Percentiles rank a stretch among this genome's conserved stretches.
phyloP scores from a whole-genome alignment of 2,113 vertebrate species.

The Channa argus region DNA sequence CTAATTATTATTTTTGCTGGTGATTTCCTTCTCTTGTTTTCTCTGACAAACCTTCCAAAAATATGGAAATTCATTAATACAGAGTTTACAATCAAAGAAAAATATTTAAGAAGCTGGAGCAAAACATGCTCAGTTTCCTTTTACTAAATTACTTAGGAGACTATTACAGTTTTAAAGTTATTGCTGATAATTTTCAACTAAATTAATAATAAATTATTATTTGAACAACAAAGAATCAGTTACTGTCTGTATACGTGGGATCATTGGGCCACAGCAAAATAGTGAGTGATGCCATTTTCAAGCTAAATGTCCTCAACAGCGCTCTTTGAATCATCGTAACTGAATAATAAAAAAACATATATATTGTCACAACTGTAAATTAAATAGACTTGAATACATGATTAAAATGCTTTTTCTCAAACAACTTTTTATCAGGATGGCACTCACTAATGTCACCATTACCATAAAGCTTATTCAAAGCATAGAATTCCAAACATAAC shows the following conservation, averaged over 20 bases:
- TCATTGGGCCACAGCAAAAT: conserved; percentile 1
- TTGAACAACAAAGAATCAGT: too few relatives aligned
- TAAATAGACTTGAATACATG: conserved; percentile 30
- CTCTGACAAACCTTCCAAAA: too few relatives aligned
- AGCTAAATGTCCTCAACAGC: conserved; percentile 2
- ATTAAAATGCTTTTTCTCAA: conserved; percentile 26
- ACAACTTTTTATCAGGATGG: conserved; percentile 24
- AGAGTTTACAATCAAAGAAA: too few relatives aligned
- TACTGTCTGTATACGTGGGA: conserved; percentile 22
- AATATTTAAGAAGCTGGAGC: too few relatives aligned
- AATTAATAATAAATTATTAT: too few relatives aligned
- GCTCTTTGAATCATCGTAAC: conserved; percentile 19
- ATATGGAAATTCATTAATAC: too few relatives aligned
- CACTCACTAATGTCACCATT: conserved; percentile 9
- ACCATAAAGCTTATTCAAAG: conserved; percentile 32
- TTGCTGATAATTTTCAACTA: too few relatives aligned
- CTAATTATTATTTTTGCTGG: too few relatives aligned
- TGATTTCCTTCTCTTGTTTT: too few relatives aligned
- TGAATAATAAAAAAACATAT: conserved; percentile 21
- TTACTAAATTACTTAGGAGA: too few relatives aligned
- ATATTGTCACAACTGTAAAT: conserved; percentile 8
- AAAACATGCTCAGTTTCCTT: too few relatives aligned
- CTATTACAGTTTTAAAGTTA: too few relatives aligned
- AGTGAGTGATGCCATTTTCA: conserved; percentile 9
- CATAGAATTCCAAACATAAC: conserved; percentile 39